Evolutionary conservation across 2,888 invertebrate genomes (phyloP), one percentile per base, ranked within the genome.

Genomic region (Euplagia quadripunctaria): DNA sequence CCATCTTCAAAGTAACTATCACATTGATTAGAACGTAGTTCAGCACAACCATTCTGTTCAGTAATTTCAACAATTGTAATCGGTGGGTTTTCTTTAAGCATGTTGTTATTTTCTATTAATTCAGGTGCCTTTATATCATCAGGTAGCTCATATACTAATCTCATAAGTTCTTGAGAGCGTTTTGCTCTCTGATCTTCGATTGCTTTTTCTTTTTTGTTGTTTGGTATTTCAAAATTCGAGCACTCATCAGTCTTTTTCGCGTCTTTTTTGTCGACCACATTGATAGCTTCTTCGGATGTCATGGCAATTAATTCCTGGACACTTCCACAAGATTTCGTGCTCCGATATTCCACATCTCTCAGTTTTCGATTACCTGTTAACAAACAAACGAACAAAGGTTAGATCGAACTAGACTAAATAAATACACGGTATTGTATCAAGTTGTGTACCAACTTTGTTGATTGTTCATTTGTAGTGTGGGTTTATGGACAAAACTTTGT

Each of bases 1-100:
- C 75, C 76, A 69, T 92, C 91, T 82, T 89, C 89, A 84, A 88
- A 85, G 81, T 91, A 92, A 86, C 88, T 92, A 90, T 94, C 92
- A 91, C 93, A 91, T 83, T 83, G 80, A 87, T 84, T 86, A 82
- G 85, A 90, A 81, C 87, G 89, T 81, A 92, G 82, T 85, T 92
- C 93, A 81, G 89, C 95, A 93, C 95, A 96, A 93, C 95, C 95
- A 90, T 96, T 95, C 79, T 94, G 94, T 91, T 95, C 94, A 71
- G 92, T 94, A 79, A 95, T 94, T 81, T 95, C 94, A 72, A 95
- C 92, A 77, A 95, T 94, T 72, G 93, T 94, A 77, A 96, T 93
- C 72, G 95, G 94, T 88, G 94, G 94, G 88, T 94, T 94, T 70
- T 95, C 95, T 88, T 94, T 95, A 69, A 94, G 86, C 94, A 95